Conservation (phyloP, 2,797 vertebrate species). For the Poliocrania exsul region DNA sequence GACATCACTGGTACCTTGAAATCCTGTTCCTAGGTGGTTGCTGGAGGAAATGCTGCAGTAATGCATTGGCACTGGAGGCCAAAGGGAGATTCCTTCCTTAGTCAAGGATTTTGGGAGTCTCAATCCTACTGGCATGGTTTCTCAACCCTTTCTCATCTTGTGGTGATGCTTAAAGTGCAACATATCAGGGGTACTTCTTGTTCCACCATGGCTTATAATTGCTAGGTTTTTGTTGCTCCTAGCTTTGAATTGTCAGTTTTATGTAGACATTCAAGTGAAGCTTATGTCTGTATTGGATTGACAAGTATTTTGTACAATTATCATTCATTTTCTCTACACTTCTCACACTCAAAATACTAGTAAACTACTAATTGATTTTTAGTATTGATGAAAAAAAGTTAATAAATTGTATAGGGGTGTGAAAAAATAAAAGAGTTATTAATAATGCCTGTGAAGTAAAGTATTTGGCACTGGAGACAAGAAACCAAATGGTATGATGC, state of each 20-base stretch:
- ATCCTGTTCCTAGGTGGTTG: not conserved
- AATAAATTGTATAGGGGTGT: not conserved
- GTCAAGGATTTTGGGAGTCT: not conserved
- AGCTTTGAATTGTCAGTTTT: not conserved
- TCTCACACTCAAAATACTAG: not conserved
- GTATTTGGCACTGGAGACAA: not conserved
- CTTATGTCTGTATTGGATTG: not conserved
- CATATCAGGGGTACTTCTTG: not conserved
- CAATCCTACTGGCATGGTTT: not conserved
- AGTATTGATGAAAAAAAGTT: not conserved
- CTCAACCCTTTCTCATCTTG: not conserved
- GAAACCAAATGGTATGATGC: not conserved
- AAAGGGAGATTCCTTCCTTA: not conserved
- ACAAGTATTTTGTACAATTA: not conserved
- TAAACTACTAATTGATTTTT: not conserved
- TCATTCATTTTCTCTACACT: not conserved
- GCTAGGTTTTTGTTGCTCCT: not conserved
- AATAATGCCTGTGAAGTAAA: not conserved
- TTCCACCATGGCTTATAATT: not conserved
- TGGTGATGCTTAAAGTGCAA: not conserved
- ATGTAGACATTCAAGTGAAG: not conserved
- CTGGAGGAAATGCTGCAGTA: not conserved
- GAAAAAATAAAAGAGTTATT: not conserved
- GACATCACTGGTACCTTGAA: not conserved
- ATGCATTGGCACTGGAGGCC: rapidly evolving